These are phyloP conservation scores for Pempheris klunzingeri DNA, from an alignment of 2,797 vertebrate genomes.

Conservation along the genomic window DNA sequence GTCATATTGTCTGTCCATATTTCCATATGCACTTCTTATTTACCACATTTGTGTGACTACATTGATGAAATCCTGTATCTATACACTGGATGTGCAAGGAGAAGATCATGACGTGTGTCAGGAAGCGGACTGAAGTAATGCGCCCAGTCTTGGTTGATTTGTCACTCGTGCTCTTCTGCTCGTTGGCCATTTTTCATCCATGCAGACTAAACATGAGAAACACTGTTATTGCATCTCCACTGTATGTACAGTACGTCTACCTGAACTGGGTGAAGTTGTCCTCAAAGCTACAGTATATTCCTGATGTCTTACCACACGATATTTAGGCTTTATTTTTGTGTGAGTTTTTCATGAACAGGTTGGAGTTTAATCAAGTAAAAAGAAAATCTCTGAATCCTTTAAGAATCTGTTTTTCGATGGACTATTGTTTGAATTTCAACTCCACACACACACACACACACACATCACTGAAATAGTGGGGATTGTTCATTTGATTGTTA, in stretches of 20 bases:
- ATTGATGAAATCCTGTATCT: not conserved
- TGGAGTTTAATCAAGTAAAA: not conserved
- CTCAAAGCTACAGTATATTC: conserved; percentile 8
- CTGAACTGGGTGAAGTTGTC: not conserved
- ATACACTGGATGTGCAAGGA: not conserved
- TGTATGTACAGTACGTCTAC: conserved; percentile 3
- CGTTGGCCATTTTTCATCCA: not conserved
- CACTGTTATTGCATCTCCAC: conserved; percentile 23
- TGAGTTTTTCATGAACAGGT: not conserved
- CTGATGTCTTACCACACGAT: conserved; percentile 17
- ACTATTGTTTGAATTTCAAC: conserved; percentile 42
- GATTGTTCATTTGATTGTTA: conserved; percentile 62
- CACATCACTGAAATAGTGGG: conserved; percentile 56
- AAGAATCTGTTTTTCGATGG: not conserved
- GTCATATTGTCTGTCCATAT: not conserved
- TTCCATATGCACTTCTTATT: not conserved
- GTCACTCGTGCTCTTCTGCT: not conserved
- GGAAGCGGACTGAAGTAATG: conserved; percentile 1
- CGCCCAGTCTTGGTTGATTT: not conserved
- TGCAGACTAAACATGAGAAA: conserved; percentile 19
- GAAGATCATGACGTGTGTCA: not conserved
- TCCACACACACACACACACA: conserved; percentile 25
- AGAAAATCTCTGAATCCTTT: conserved; percentile 3
- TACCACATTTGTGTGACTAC: not conserved
- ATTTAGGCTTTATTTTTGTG: not conserved